Base-by-base conservation (phyloP, 2,797 vertebrate genomes). In the Cyprinella venusta region DNA sequence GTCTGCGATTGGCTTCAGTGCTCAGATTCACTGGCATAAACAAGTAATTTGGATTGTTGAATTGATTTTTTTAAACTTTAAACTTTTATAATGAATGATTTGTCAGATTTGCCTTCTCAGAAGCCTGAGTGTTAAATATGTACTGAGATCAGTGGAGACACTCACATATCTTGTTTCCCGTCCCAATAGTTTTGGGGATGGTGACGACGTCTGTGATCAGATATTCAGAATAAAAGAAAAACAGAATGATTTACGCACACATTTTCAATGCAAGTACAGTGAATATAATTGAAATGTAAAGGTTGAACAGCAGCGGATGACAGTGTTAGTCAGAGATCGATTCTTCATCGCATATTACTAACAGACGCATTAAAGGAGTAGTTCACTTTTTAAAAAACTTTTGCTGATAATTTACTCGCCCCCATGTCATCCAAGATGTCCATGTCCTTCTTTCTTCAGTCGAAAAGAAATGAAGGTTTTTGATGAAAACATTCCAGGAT, bases 131-230 rank as follows among this genome's bases (percentile, higher is more conserved):
- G 1, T 48, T 61, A 30, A 56, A 78, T 56, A 70, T 48, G 19
- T 50, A 21, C 12, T 72, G 33, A 80, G 26, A 72, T 36, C 13
- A 77, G 68, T 19, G 69, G 6, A 61, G 79, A 89, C 21, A 96
- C 97, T 96, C 92, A 99, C 97, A 91, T 98, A 98, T 98, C 96
- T 99, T 59, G 98, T 99, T 96, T 99, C 97, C 80, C 97, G 94
- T 40, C 97, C 98, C 86, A 94, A 87, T 85, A 94, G 91, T 93
- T 94, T 96, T 69, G 94, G 91, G 79, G 91, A 87, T 16, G 93
- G 89, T 70, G 94, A 89, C 12, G 93, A 89, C 71, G 93, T 89
- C 91, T 95, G 86, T 83, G 88, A 82, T 69, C 91, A 92, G 83
- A 78, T 87, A 86, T 85, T 61, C 13, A 82, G 64, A 78, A 76